Percentiles rank a stretch among this genome's conserved stretches.
phyloP scores from a whole-genome alignment of 2,797 vertebrate genomes.

The Glossophaga mutica region DNA sequence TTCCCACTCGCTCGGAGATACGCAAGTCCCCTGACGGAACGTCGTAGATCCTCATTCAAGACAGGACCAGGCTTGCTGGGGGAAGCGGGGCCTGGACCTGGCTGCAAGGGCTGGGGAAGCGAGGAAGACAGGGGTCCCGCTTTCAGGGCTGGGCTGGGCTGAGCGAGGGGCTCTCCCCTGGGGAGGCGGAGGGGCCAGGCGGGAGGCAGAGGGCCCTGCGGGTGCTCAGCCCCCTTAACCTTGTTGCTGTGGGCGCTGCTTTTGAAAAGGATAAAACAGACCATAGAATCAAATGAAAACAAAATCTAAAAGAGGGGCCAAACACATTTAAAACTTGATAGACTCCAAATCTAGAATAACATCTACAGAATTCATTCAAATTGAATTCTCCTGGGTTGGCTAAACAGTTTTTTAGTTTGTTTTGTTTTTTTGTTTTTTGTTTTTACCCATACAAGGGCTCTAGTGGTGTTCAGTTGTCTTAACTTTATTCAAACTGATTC shows the following conservation, averaged over 20 bases:
- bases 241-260: neutral
- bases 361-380: neutral
- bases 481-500: too few relatives aligned
- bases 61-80: neutral
- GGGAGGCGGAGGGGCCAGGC: neutral
- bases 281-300: neutral
- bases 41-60: neutral
- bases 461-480: too few relatives aligned
- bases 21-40: neutral
- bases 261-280: neutral
- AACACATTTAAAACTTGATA: neutral
- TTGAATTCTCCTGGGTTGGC: neutral
- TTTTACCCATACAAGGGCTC: too few relatives aligned
- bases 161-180: too few relatives aligned
- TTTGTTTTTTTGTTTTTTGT: too few relatives aligned
- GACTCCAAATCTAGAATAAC: neutral
- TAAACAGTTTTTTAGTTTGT: too few relatives aligned
- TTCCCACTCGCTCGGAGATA: neutral
- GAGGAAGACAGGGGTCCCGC: neutral
- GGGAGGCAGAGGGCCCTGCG: accelerated
- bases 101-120: neutral
- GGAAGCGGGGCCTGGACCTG: neutral
- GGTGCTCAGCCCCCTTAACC: neutral
- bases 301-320: neutral
- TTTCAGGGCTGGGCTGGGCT: neutral